Evolutionary conservation across 2,113 vertebrate genomes (phyloP).

Genomic region (Aspidoscelis tigris): DNA sequence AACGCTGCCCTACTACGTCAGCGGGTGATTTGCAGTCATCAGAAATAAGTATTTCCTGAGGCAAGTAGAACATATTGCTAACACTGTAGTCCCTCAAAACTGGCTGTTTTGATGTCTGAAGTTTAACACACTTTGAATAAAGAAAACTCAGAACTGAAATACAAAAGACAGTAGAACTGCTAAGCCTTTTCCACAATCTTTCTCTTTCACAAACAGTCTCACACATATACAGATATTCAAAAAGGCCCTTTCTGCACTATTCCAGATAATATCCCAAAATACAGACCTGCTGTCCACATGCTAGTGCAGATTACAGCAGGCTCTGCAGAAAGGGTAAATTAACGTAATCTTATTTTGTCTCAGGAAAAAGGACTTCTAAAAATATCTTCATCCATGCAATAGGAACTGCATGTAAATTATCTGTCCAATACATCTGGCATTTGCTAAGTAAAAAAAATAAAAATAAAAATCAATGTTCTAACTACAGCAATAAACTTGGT

Average conservation of each 20-base stretch:
- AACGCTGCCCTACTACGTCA: slow-evolving; percentile 9
- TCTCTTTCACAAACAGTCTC: too few species aligned
- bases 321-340: slow-evolving; percentile 41
- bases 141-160: neutral
- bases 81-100: neutral
- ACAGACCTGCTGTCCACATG: too few species aligned
- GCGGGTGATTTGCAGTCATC: neutral
- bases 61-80: neutral
- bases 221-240: too few species aligned
- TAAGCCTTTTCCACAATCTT: too few species aligned
- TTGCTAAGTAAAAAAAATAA: neutral
- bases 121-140: neutral
- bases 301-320: too few species aligned
- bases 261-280: too few species aligned
- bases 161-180: neutral
- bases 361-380: slow-evolving; percentile 39
- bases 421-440: accelerated
- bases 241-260: neutral
- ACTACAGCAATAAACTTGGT: slow-evolving; percentile 13
- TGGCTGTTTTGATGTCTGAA: neutral
- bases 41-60: neutral
- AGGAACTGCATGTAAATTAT: neutral
- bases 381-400: neutral
- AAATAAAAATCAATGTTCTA: slow-evolving; percentile 1
- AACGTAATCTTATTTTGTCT: slow-evolving; percentile 37